Conservation (phyloP, 1,140 invertebrate species). For the Leptestheria dahalacensis region DNA sequence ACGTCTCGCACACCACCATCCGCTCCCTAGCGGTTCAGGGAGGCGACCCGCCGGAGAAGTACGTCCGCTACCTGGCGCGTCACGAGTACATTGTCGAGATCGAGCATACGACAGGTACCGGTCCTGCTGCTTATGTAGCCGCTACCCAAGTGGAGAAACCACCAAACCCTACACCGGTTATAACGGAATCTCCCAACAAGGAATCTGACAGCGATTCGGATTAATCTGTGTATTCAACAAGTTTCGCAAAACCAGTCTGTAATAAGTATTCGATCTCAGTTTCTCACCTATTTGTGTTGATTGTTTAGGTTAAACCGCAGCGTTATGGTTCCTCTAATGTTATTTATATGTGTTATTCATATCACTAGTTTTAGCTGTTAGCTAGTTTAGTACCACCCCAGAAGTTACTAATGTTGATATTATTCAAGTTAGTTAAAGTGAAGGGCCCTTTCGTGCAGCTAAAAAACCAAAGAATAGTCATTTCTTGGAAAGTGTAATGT, state of each 20-base stretch:
- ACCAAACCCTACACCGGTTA: background rate
- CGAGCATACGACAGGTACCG: constrained; percentile 60
- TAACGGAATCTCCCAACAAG: constrained; percentile 8
- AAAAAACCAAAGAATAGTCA: constrained; percentile 4
- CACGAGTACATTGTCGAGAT: constrained; percentile 88
- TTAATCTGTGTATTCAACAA: constrained; percentile 13
- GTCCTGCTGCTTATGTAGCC: constrained; percentile 53
- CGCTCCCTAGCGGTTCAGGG: constrained; percentile 83
- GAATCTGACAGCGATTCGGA: constrained; percentile 19
- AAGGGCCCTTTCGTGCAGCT: constrained; percentile 5
- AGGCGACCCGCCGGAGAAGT: constrained; percentile 93
- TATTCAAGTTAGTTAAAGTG: background rate
- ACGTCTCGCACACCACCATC: constrained; percentile 90
- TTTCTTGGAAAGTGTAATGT: background rate
- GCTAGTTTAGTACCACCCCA: background rate
- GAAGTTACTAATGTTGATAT: too few relatives aligned
- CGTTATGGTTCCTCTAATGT: background rate
- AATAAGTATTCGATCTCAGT: background rate
- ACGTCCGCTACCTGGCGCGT: constrained; percentile 89
- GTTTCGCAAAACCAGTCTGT: background rate
- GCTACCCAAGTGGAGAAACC: constrained; percentile 38
- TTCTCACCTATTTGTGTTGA: background rate
- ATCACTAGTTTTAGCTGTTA: background rate
- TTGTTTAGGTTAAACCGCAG: too few relatives aligned
- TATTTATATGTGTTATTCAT: constrained; percentile 1